Evolutionary conservation across 2,113 vertebrate species (phyloP), one percentile per base, ranked within the genome.

Genomic region (Oncorhynchus keta): DNA sequence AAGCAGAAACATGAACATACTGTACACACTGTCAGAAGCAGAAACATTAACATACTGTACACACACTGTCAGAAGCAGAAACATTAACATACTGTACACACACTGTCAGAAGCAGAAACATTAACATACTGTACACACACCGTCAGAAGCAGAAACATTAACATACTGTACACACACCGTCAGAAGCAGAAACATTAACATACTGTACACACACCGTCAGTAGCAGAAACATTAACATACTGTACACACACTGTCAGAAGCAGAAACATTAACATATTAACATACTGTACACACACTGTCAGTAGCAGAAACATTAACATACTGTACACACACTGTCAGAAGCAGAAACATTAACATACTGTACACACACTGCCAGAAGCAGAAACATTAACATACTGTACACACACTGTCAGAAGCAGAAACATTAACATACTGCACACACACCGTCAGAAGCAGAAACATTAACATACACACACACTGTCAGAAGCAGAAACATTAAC

Each of bases 331-430:
- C 28, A 20, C 68, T 0, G 35, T 35, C 6, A 68, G 28, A 3
- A 7, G 61, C 66, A 6, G 13, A 68, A 16, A 69, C 32, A 48
- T n/a, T 2, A 5, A 69, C 68, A 69, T 12, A 45, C 30, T 30
- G 28, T 30, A 22, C 68, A 69, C 32, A 69, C 5, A 18, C 68
- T 1, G 2, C 1, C 24, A 70, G 6, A 4, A 32, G 45, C 26
- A 32, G 45, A 55, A 39, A 75, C 64, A 70, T 9, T 74, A 26
- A 70, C 79, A 78, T 22, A 32, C 68, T n/a, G n/a, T n/a, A 24
- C 24, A 24, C 24, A 24, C 24, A 24, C 24, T 24, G 24, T 24
- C 24, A 24, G 24, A 24, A 24, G 24, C 24, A 24, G 24, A 24
- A 24, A 24, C 24, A 24, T 24, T 24, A 24, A 24, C 24, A 24